A percentile compares a stretch with the other conserved stretches of the same genome.
Conservation (phyloP, 53 echinoderm and acorn worm species). For the Hippasteria phrygiana region DNA sequence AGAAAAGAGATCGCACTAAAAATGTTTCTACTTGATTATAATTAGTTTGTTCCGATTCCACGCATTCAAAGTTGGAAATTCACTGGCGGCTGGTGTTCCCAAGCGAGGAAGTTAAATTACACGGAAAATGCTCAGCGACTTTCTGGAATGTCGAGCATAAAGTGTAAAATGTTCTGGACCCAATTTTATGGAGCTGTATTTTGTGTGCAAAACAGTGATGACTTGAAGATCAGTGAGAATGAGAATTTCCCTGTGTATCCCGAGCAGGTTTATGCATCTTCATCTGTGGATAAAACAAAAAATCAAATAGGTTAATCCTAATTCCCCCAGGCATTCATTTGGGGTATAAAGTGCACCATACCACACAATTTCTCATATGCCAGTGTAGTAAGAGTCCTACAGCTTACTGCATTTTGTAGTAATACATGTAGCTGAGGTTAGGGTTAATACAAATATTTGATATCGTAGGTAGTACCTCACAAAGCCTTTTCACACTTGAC, state of each 20-base stretch:
- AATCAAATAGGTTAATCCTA: neutral
- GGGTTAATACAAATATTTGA: too few species aligned
- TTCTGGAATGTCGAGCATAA: too few species aligned
- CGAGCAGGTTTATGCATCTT: slow-evolving; percentile 7
- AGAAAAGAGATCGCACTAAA: neutral
- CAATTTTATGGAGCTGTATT: neutral
- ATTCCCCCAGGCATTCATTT: too few species aligned
- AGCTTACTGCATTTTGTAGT: too few species aligned
- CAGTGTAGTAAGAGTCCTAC: too few species aligned
- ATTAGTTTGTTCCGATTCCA: neutral
- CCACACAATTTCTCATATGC: too few species aligned
- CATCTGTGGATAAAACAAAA: neutral
- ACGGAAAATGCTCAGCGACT: neutral
- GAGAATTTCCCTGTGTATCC: neutral
- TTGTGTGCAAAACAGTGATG: neutral
- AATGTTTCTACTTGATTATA: neutral
- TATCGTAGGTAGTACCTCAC: too few species aligned
- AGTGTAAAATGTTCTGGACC: neutral
- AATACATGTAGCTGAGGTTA: too few species aligned
- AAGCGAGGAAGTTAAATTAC: neutral
- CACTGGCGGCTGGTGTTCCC: neutral
- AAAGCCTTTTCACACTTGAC: too few species aligned
- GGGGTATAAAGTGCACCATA: too few species aligned
- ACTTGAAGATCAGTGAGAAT: neutral
- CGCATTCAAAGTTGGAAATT: neutral